Evolutionary conservation across 2,113 vertebrate species (phyloP).

Genomic region (Haemorhous mexicanus): DNA sequence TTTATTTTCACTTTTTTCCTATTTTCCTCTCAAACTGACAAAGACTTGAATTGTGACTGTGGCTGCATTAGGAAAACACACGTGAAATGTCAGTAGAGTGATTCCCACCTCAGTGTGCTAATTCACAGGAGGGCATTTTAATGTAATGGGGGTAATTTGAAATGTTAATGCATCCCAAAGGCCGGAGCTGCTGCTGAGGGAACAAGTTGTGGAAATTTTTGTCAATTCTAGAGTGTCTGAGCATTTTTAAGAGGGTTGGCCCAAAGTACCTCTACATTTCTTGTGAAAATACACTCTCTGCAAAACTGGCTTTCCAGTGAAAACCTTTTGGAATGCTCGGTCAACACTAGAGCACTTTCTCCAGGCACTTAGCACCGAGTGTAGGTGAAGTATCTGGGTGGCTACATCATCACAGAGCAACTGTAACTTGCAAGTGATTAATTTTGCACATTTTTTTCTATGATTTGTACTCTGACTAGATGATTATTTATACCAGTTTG

Average conservation of each 20-base stretch:
- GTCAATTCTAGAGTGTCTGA: neutral
- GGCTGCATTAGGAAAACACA: neutral
- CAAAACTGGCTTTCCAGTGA: neutral
- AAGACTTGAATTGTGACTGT: neutral
- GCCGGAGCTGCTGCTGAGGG: neutral
- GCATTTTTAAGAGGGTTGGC: neutral
- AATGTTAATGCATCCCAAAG: neutral
- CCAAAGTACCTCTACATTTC: neutral
- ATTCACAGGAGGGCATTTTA: neutral
- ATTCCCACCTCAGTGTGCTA: neutral
- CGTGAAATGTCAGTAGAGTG: neutral
- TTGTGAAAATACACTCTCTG: neutral
- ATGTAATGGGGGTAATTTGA: neutral
- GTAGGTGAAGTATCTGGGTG: neutral
- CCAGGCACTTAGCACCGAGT: neutral
- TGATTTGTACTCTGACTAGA: neutral
- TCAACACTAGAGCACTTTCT: neutral
- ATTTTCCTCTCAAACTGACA: neutral
- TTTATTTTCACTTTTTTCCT: neutral
- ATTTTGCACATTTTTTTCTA: neutral
- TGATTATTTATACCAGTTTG: neutral
- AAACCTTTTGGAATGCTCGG: neutral
- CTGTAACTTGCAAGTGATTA: neutral
- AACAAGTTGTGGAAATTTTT: neutral
- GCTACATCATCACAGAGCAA: neutral